These are phyloP conservation scores for Monopterus albus DNA, from an alignment of 2,113 vertebrate species.

Conservation along the genomic window DNA sequence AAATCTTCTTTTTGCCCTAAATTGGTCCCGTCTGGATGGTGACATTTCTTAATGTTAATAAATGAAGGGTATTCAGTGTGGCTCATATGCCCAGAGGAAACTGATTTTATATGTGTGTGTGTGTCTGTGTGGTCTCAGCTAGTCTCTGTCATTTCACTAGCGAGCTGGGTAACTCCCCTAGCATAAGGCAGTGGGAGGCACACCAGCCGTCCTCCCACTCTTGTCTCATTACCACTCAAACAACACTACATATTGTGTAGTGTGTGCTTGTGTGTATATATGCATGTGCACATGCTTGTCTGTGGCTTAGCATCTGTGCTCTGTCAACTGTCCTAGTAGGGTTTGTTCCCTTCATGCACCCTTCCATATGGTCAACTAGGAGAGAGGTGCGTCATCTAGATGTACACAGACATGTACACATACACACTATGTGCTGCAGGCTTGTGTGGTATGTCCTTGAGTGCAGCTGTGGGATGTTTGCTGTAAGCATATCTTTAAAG, in stretches of 20 bases:
- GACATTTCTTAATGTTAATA: constrained; percentile 51
- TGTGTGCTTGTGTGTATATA: constrained; percentile 7
- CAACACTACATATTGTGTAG: constrained; percentile 35
- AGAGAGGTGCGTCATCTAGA: constrained; percentile 21
- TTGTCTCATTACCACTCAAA: constrained; percentile 68
- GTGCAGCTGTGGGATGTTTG: constrained; percentile 62
- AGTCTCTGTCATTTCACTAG: constrained; percentile 48
- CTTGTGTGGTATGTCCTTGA: constrained; percentile 71
- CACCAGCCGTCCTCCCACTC: constrained; percentile 52
- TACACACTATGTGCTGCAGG: constrained; percentile 2
- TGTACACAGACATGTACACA: neutral
- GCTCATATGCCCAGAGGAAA: constrained; percentile 22
- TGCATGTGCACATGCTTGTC: neutral
- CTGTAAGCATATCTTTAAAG: constrained; percentile 56
- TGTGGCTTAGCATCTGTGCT: constrained; percentile 62
- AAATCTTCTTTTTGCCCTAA: neutral
- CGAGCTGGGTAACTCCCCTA: constrained; percentile 51
- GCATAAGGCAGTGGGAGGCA: constrained; percentile 65
- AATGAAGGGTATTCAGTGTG: constrained; percentile 44
- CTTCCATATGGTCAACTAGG: constrained; percentile 59
- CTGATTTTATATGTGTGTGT: constrained; percentile 16
- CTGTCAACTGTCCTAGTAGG: constrained; percentile 54
- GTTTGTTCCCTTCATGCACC: constrained; percentile 22
- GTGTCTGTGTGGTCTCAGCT: constrained; percentile 18
- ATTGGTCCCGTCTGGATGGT: constrained; percentile 5